Conservation (phyloP, 2,888 invertebrate genomes). For the Nomada goodeniana region DNA sequence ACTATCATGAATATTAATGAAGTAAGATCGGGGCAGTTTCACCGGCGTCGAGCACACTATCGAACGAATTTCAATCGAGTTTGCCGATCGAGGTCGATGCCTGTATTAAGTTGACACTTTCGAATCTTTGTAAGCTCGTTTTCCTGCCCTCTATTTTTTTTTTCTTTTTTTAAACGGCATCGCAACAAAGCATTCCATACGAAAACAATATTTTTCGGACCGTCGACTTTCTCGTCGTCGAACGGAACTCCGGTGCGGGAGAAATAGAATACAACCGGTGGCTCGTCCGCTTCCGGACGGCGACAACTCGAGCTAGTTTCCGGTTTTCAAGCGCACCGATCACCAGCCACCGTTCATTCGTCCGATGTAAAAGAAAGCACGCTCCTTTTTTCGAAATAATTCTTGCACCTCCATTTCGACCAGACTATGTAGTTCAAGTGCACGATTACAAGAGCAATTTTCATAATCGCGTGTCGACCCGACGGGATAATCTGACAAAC, state of each 20-base stretch:
- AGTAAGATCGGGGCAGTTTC: slow-evolving; percentile 67
- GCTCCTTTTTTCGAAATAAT: neutral
- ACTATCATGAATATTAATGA: slow-evolving; percentile 69
- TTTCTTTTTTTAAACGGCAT: neutral
- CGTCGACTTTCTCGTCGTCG: slow-evolving; percentile 57
- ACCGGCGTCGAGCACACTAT: slow-evolving; percentile 17
- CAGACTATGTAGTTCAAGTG: neutral
- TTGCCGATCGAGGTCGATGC: slow-evolving; percentile 53
- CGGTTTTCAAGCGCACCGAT: slow-evolving; percentile 76
- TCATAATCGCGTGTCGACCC: slow-evolving; percentile 11
- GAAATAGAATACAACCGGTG: slow-evolving; percentile 39
- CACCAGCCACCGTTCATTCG: neutral
- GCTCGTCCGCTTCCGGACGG: slow-evolving; percentile 69
- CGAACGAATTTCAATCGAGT: slow-evolving; percentile 53
- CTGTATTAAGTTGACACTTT: slow-evolving; percentile 66
- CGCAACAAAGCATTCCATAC: neutral
- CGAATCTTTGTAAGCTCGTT: slow-evolving; percentile 47
- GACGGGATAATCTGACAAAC: slow-evolving; percentile 19
- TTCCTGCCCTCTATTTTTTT: neutral
- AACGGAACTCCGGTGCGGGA: slow-evolving; percentile 53
- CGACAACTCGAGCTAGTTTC: slow-evolving; percentile 71
- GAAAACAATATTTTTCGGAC: neutral
- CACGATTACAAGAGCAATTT: neutral
- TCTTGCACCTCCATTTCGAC: too few species aligned
- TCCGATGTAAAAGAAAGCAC: too few species aligned